phyloP scores from a whole-genome alignment of 2,888 invertebrate genomes.

The Eupithecia subfuscata region DNA sequence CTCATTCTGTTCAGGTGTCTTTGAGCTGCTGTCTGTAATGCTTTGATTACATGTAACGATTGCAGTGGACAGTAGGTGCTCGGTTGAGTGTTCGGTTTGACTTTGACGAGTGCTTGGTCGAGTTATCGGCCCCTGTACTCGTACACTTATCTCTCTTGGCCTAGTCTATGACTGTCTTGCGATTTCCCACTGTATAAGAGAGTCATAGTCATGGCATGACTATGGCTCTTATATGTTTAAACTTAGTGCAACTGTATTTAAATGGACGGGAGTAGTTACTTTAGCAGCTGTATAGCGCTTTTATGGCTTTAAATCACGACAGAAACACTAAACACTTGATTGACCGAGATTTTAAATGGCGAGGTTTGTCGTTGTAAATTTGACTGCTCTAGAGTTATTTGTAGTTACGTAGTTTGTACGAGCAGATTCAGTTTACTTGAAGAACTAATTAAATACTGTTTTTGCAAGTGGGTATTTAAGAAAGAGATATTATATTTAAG shows the following conservation, averaged over 20 bases:
- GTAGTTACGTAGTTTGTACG: background rate
- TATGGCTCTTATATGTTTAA: background rate
- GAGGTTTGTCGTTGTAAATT: background rate
- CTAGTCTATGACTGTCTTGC: background rate
- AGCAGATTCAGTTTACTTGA: background rate
- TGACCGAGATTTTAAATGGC: constrained; percentile 47
- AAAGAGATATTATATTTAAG: background rate
- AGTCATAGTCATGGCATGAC: too few relatives aligned
- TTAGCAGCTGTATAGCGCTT: constrained; percentile 28
- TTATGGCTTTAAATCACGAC: constrained; percentile 46
- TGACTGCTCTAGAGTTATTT: background rate
- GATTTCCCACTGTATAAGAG: background rate
- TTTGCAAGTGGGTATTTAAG: background rate
- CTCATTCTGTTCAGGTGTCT: constrained; percentile 63
- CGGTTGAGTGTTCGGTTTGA: background rate
- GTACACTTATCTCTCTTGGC: background rate
- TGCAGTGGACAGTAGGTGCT: background rate
- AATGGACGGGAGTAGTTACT: background rate
- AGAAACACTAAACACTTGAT: constrained; percentile 49
- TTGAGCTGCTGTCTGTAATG: constrained; percentile 24
- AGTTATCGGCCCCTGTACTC: background rate
- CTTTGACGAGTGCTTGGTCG: background rate
- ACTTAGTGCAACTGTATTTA: background rate
- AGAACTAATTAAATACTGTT: background rate
- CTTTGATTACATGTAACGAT: background rate